phyloP scores from a whole-genome alignment of 2,888 invertebrate species.

The Stenchaetothrips biformis region DNA sequence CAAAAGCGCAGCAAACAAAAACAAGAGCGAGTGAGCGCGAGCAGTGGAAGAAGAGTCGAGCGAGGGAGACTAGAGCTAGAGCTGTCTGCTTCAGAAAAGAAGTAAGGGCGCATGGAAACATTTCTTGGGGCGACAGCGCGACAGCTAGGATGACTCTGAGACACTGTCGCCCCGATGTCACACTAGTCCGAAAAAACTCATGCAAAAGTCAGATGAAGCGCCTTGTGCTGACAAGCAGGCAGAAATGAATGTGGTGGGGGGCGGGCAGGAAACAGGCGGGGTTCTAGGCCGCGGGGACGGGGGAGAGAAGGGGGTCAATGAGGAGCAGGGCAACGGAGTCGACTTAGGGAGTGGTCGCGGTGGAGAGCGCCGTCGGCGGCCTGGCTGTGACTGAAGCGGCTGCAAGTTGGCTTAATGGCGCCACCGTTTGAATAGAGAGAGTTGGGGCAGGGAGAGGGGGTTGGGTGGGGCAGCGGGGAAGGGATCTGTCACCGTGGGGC shows the following conservation, averaged over 20 bases:
- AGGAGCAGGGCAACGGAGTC: too few relatives aligned
- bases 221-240: not conserved
- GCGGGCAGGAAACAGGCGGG: not conserved
- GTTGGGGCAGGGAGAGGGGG: not conserved
- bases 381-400: not conserved
- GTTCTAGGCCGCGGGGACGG: not conserved
- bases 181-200: conserved; percentile 6
- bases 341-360: too few relatives aligned
- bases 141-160: conserved; percentile 2
- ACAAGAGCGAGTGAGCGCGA: too few relatives aligned
- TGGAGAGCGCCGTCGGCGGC: too few relatives aligned
- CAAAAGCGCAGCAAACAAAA: too few relatives aligned
- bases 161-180: conserved; percentile 2
- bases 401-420: not conserved
- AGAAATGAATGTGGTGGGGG: not conserved
- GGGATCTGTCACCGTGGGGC: not conserved
- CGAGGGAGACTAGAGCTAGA: too few relatives aligned
- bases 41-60: too few relatives aligned
- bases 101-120: not conserved
- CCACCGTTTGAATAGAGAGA: not conserved
- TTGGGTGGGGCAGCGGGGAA: not conserved
- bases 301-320: not conserved
- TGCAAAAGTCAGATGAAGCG: conserved; percentile 7
- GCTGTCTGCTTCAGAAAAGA: not conserved
- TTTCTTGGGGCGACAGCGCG: conserved; percentile 6